These are phyloP conservation scores for Strix uralensis DNA, from an alignment of 2,113 vertebrate species.

Conservation along the genomic window DNA sequence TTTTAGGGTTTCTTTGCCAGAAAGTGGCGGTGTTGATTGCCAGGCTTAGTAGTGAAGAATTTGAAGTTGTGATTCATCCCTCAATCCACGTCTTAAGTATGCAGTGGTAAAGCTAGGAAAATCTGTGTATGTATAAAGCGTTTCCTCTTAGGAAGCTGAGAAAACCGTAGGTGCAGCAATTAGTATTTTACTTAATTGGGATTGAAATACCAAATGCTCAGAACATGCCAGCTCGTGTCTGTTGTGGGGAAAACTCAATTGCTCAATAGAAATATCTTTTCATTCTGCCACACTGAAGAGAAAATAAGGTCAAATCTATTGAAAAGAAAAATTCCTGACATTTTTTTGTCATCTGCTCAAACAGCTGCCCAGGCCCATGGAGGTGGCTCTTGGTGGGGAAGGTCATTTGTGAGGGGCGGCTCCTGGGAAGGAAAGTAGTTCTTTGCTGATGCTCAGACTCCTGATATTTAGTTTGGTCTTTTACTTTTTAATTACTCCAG, in stretches of 20 bases:
- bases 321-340: background rate
- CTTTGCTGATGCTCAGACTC: background rate
- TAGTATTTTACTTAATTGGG: conserved; percentile 42
- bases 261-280: background rate
- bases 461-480: background rate
- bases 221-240: conserved; percentile 5
- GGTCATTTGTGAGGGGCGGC: background rate
- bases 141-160: conserved; percentile 24
- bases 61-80: conserved; percentile 37
- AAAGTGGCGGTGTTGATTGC: conserved; percentile 19
- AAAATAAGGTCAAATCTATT: background rate
- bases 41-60: conserved; percentile 7
- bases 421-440: background rate
- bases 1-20: conserved; percentile 4
- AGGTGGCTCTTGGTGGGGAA: background rate
- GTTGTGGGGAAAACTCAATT: background rate
- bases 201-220: background rate
- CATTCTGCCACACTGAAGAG: background rate
- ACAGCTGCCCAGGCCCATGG: rapidly evolving
- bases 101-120: conserved; percentile 15
- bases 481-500: conserved; percentile 10
- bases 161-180: conserved; percentile 41
- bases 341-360: background rate
- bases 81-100: background rate
- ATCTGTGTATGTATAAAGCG: background rate